Evolutionary conservation across 2,113 vertebrate genomes (phyloP), one percentile per base, ranked within the genome.

Genomic region (Myxocyprinus asiaticus): DNA sequence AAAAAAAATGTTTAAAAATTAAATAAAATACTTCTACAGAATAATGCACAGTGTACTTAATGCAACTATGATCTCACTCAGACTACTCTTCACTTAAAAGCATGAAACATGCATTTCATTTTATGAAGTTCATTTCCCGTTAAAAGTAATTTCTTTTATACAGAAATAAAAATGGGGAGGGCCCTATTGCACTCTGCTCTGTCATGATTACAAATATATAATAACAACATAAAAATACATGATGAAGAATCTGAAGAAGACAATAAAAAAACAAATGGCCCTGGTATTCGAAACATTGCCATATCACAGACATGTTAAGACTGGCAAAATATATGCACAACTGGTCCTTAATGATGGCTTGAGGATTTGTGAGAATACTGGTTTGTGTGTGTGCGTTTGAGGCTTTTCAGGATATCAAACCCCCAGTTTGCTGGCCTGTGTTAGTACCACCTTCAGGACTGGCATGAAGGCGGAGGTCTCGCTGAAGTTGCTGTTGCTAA

Each of bases 391-490:
- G 14, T 22, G 64, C 1, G 7, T 12, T 7, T 50, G 4, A 59
- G n/a, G 22, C n/a, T 5, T 10, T 33, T 51, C 53, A 47, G 55
- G 69, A 17, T 5, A 67, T 92, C 89, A 94, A 80, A 98, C 96
- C 0, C 95, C 95, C 11, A 99, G 91, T 82, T 96, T 98, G 67
- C 96, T 97, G 89, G 98, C 97, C 85, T 98, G 97, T 9, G 96
- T 98, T 84, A 99, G 94, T 77, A 99, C 95, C 58, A 98, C 97
- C 86, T 99, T 99, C 55, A 99, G 95, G 2, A 99, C 95, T 0
- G 98, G 98, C 98, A 99, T 99, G 88, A 99, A 99, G n/a, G 96
- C 96, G 0, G 98, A 99, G 4, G 94, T 99, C 91, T 99, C 98
- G 0, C 98, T 99, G 92, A 99, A 99, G 94, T 99, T 99, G 92